These are phyloP conservation scores for Pollenia angustigena DNA, from an alignment of 2,888 invertebrate genomes.

Conservation along the genomic window DNA sequence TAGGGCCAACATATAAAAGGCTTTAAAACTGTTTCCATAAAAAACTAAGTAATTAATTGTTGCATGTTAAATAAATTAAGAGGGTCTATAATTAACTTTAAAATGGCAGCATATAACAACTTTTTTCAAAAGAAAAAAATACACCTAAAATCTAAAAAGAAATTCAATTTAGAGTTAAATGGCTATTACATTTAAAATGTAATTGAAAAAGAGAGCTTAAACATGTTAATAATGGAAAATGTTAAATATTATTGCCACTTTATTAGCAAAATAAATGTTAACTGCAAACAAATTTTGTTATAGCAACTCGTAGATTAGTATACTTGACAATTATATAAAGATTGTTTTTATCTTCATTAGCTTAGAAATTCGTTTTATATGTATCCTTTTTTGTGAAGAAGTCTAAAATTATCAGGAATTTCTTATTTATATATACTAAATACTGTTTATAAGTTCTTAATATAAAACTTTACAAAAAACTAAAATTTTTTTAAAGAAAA, in stretches of 20 bases:
- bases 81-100: constrained; percentile 69
- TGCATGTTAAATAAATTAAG: constrained; percentile 72
- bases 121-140: not conserved
- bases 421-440: too few relatives aligned
- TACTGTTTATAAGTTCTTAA: too few relatives aligned
- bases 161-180: constrained; percentile 48
- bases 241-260: not conserved
- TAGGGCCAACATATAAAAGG: not conserved
- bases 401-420: too few relatives aligned
- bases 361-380: too few relatives aligned
- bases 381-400: too few relatives aligned
- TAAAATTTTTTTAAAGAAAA: not conserved
- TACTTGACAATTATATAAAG: not conserved
- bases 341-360: too few relatives aligned
- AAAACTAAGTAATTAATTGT: constrained; percentile 70
- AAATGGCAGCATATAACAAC: constrained; percentile 35
- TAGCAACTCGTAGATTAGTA: not conserved
- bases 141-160: constrained; percentile 13
- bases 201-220: not conserved
- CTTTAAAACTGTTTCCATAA: constrained; percentile 9
- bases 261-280: too few relatives aligned
- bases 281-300: not conserved
- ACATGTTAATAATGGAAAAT: not conserved
- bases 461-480: too few relatives aligned
- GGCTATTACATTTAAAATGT: not conserved